phyloP scores from a whole-genome alignment of 1,140 invertebrate species.

The Drosophila suzukii region DNA sequence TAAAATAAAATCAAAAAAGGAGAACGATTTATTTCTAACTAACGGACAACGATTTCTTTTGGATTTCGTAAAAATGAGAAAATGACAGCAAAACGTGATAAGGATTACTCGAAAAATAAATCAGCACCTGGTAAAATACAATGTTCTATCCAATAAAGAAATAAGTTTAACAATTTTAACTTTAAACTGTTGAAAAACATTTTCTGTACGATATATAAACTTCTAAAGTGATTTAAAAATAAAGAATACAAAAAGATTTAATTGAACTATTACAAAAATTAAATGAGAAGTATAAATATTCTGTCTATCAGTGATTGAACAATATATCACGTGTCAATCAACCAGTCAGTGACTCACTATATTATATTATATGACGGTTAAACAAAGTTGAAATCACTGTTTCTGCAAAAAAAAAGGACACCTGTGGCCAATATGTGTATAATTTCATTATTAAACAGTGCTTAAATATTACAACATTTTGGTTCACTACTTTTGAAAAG shows the following conservation, averaged over 20 bases:
- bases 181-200: not conserved
- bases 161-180: not conserved
- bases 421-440: not conserved
- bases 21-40: not conserved
- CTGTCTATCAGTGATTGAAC: too few relatives aligned
- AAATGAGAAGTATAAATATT: too few relatives aligned
- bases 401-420: not conserved
- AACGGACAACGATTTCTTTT: conserved; percentile 62
- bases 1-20: not conserved
- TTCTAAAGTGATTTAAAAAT: not conserved
- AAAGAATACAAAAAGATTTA: not conserved
- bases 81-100: conserved; percentile 84
- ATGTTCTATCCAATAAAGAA: not conserved
- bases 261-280: too few relatives aligned
- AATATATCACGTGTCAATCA: too few relatives aligned
- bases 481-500: not conserved
- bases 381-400: not conserved
- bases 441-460: not conserved
- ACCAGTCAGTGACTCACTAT: too few relatives aligned
- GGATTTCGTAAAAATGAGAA: conserved; percentile 81
- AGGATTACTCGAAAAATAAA: conserved; percentile 84
- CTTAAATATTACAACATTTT: not conserved
- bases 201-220: not conserved
- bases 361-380: not conserved
- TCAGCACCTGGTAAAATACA: conserved; percentile 66